These are phyloP conservation scores for Aselliscus stoliczkanus DNA, from an alignment of 2,797 vertebrate genomes.

Conservation along the genomic window DNA sequence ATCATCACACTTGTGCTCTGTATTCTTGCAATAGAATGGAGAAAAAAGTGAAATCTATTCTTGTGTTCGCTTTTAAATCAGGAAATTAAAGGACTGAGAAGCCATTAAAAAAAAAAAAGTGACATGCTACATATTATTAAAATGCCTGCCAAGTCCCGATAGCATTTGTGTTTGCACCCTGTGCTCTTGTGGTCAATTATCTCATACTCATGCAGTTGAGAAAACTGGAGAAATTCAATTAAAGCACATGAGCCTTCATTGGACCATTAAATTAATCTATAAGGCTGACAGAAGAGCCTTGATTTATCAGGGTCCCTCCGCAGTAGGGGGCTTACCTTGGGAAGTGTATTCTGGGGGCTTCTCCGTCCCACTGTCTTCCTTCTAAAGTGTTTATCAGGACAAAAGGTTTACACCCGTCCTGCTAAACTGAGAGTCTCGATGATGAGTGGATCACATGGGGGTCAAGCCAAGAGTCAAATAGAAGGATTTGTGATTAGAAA, in stretches of 20 bases:
- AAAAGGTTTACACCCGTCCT: not conserved
- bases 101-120: not conserved
- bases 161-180: not conserved
- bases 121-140: not conserved
- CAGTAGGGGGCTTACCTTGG: not conserved
- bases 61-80: not conserved
- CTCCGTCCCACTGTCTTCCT: not conserved
- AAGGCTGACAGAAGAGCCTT: not conserved
- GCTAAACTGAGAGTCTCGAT: not conserved
- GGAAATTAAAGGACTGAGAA: not conserved
- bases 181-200: not conserved
- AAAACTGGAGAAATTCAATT: not conserved
- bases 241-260: not conserved
- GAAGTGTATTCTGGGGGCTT: not conserved
- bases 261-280: not conserved
- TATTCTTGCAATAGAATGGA: not conserved
- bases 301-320: not conserved
- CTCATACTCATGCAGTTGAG: not conserved
- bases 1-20: not conserved
- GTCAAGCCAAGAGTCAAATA: not conserved
- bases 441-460: fast-evolving
- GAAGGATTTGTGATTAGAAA: not conserved
- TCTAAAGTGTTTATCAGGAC: not conserved
- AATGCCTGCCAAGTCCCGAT: not conserved
- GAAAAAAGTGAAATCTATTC: not conserved